A percentile compares a stretch with the other conserved stretches of the same genome.
Evolutionary conservation across 2,888 invertebrate species (phyloP).

Genomic region (Amblyteles armatorius): DNA sequence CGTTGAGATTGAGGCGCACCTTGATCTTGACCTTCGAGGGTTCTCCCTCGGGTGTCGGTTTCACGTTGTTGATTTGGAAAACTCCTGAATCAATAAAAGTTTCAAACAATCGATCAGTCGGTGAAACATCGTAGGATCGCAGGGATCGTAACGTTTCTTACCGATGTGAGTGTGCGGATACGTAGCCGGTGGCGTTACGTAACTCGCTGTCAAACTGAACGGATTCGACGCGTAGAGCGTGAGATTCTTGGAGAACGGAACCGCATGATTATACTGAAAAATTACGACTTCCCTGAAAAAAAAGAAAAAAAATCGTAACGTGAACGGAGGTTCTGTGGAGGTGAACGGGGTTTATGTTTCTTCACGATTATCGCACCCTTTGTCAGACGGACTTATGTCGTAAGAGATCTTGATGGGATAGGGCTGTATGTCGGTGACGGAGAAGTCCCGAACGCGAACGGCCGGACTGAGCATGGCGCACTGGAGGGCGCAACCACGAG

Average conservation of each 20-base stretch:
- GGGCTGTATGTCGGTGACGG: slow-evolving; percentile 96
- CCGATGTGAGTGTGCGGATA: slow-evolving; percentile 93
- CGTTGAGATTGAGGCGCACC: slow-evolving; percentile 96
- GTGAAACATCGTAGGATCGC: neutral
- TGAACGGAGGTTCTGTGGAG: neutral
- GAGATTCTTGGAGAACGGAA: slow-evolving; percentile 97
- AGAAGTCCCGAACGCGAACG: slow-evolving; percentile 98
- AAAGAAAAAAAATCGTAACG: neutral
- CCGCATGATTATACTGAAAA: slow-evolving; percentile 94
- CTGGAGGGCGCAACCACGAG: slow-evolving; percentile 97
- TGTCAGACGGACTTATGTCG: slow-evolving; percentile 89
- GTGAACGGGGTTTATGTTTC: neutral
- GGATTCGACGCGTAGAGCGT: slow-evolving; percentile 96
- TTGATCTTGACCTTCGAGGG: slow-evolving; percentile 98
- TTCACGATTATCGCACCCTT: slow-evolving; percentile 84
- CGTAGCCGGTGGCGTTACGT: slow-evolving; percentile 89
- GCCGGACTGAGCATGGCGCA: slow-evolving; percentile 99
- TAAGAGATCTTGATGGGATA: slow-evolving; percentile 95
- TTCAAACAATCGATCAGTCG: neutral
- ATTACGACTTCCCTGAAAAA: slow-evolving; percentile 93
- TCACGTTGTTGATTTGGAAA: slow-evolving; percentile 93
- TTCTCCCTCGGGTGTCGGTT: slow-evolving; percentile 94
- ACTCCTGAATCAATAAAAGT: slow-evolving; percentile 85
- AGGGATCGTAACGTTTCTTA: slow-evolving; percentile 79
- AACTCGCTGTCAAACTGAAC: slow-evolving; percentile 94